Evolutionary conservation across 2,113 vertebrate species (phyloP), one percentile per base, ranked within the genome.

Genomic region (Corythoichthys intestinalis): DNA sequence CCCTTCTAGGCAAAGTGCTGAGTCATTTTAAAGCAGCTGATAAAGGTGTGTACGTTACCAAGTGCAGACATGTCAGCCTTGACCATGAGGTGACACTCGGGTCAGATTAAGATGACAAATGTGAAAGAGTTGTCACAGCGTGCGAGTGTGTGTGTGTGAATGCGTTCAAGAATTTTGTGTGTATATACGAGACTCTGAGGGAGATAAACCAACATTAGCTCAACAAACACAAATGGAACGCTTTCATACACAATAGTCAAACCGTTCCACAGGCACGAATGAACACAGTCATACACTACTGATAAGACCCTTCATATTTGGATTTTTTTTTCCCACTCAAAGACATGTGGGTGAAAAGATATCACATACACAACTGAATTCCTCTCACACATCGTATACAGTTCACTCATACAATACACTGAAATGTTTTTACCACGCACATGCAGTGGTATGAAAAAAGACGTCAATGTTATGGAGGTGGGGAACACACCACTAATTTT

Each of bases 21-120:
- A 50, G 58, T 65, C 39, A 65, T 61, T n/a, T n/a, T 34, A 28
- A 47, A 14, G n/a, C 3, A 13, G 41, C n/a, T 63, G 61, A 63
- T 63, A 47, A 47, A 63, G 41, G 35, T 38, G 52, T 53, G n/a
- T 53, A 6, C 9, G n/a, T 53, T 6, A n/a, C 11, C 4, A 9
- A 4, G 53, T 11, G 20, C 1, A n/a, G 10, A 49, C 50, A 8
- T 34, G 47, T 68, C 35, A 54, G 54, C 15, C 6, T 2, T 47
- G 53, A 11, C 39, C 37, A 15, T n/a, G 20, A 60, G 64, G 73
- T 75, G 56, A 65, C 67, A n/a, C 53, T 66, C 41, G 34, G 73
- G 73, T 76, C 68, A 67, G 20, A 66, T 57, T 13, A 35, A 46
- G 28, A 15, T 65, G 54, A 74, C 59, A 60, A 56, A 56, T 50